A percentile compares a stretch with the other conserved stretches of the same genome.
These are phyloP conservation scores for Caenorhabditis inopinata DNA, from an alignment of 1,140 invertebrate species.

Conservation along the genomic window DNA sequence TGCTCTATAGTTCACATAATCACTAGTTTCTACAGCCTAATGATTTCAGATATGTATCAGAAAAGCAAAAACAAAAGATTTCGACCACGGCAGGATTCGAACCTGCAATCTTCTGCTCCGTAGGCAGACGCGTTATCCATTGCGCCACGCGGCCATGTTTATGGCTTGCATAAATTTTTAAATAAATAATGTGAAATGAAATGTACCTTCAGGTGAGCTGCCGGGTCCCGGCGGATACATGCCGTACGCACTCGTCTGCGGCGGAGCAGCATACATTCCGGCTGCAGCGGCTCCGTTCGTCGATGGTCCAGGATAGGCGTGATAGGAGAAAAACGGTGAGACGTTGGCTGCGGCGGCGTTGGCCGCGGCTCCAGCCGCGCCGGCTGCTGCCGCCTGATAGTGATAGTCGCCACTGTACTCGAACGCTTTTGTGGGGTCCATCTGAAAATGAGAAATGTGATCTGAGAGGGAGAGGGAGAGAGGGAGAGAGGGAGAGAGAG, in stretches of 20 bases:
- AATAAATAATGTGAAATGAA: too few species aligned
- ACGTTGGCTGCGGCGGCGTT: not conserved
- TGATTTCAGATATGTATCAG: too few species aligned
- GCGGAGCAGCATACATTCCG: too few species aligned
- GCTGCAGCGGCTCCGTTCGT: not conserved
- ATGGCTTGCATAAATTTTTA: too few species aligned
- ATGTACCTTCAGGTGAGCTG: too few species aligned
- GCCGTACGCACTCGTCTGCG: too few species aligned
- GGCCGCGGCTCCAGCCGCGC: not conserved
- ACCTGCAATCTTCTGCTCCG: constrained; percentile 38
- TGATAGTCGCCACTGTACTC: not conserved
- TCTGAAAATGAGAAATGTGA: not conserved
- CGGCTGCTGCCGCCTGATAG: not conserved
- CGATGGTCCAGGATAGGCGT: not conserved
- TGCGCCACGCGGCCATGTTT: constrained; percentile 55
- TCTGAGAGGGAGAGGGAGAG: not conserved
- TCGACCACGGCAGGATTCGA: constrained; percentile 57
- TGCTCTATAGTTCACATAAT: too few species aligned
- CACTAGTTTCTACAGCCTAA: too few species aligned
- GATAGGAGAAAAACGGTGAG: not conserved
- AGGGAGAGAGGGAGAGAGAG: not conserved
- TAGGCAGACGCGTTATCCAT: constrained; percentile 60
- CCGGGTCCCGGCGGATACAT: too few species aligned
- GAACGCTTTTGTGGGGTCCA: not conserved
- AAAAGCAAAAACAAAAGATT: too few species aligned